Conservation (phyloP, 2,113 vertebrate species). For the Sebastes schlegelii region DNA sequence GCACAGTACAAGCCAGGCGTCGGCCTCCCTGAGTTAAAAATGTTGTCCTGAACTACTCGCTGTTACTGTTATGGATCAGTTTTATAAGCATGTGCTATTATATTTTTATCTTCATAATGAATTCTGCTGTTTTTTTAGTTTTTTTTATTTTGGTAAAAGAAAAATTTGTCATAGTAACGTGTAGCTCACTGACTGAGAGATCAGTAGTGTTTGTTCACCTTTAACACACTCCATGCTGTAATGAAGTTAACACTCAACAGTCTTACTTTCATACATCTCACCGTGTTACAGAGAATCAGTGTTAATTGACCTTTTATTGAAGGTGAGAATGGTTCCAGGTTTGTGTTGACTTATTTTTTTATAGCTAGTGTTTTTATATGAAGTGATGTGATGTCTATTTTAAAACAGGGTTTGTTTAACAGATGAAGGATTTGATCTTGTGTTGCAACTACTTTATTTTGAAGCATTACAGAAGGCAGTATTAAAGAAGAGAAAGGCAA, state of each 20-base stretch:
- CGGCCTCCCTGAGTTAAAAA: slow-evolving; percentile 23
- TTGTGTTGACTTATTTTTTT: slow-evolving; percentile 43
- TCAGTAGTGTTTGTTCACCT: slow-evolving; percentile 18
- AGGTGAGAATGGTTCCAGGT: slow-evolving; percentile 45
- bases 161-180: slow-evolving; percentile 41
- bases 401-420: slow-evolving; percentile 51
- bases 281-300: slow-evolving; percentile 65
- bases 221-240: slow-evolving; percentile 49
- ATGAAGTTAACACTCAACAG: slow-evolving; percentile 42
- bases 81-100: slow-evolving; percentile 73
- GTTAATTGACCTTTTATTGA: slow-evolving; percentile 48
- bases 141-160: slow-evolving; percentile 20
- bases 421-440: slow-evolving; percentile 28
- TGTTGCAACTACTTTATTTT: slow-evolving; percentile 37
- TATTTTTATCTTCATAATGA: slow-evolving; percentile 48
- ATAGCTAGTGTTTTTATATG: slow-evolving; percentile 68
- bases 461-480: slow-evolving; percentile 55
- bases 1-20: slow-evolving; percentile 33
- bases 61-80: slow-evolving; percentile 51
- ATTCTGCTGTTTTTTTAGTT: slow-evolving; percentile 49
- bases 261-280: slow-evolving; percentile 32
- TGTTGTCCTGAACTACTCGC: slow-evolving; percentile 51
- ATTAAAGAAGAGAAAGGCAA: slow-evolving; percentile 45
- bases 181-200: slow-evolving; percentile 51
- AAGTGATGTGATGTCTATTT: slow-evolving; percentile 72